Conservation (phyloP, 2,113 vertebrate genomes). For the Charadrius vociferus region DNA sequence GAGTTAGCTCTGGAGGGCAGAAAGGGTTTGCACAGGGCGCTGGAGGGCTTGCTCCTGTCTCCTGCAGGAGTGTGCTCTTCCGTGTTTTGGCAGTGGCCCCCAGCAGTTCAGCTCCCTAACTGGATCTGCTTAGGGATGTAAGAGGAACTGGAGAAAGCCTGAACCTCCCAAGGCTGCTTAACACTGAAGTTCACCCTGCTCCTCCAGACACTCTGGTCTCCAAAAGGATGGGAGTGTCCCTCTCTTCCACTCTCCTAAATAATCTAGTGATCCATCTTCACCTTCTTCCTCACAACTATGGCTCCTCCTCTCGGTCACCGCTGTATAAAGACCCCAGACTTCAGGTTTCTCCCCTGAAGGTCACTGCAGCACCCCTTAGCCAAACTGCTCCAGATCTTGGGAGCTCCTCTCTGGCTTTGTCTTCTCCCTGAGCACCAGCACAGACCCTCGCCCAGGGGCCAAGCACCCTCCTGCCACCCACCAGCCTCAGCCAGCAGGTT, state of each 20-base stretch:
- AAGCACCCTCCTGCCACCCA: not conserved
- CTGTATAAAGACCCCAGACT: not conserved
- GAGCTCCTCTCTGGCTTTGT: not conserved
- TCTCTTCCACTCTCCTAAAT: not conserved
- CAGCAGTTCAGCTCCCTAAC: not conserved
- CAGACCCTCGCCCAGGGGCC: rapidly evolving
- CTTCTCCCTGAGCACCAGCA: not conserved
- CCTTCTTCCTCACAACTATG: not conserved
- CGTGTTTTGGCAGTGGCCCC: not conserved
- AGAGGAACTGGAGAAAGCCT: not conserved
- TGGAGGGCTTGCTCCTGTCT: not conserved
- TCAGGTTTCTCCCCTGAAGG: not conserved
- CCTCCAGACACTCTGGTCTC: not conserved
- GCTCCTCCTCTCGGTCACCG: not conserved
- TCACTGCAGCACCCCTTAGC: not conserved
- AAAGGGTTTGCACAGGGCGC: not conserved
- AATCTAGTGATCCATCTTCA: not conserved
- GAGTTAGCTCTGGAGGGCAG: not conserved
- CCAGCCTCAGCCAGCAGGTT: not conserved
- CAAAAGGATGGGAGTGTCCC: not conserved
- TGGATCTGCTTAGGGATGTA: not conserved
- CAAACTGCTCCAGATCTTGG: not conserved
- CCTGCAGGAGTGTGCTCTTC: not conserved
- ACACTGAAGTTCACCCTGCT: not conserved
- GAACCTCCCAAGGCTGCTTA: not conserved